These are phyloP conservation scores for Schmidtea mediterranea DNA, from an alignment of 1,140 invertebrate genomes.

Conservation along the genomic window DNA sequence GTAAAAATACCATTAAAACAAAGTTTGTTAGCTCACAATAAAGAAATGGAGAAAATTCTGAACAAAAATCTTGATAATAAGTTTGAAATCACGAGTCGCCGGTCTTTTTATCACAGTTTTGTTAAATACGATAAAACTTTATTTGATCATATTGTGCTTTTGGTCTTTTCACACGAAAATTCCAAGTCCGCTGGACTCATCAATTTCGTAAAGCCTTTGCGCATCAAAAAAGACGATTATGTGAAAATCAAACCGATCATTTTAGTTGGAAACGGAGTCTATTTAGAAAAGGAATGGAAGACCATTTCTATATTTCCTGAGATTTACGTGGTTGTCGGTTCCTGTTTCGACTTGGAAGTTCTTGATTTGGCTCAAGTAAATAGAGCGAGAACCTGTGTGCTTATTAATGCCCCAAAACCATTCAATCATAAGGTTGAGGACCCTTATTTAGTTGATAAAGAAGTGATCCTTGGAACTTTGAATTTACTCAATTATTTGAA, in stretches of 20 bases:
- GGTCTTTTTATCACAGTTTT: no score
- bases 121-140: no score
- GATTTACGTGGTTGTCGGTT: slow-evolving; percentile 70
- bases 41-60: no score
- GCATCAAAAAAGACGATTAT: slow-evolving; percentile 85
- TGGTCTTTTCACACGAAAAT: slow-evolving; percentile 80
- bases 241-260: slow-evolving; percentile 94
- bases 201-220: slow-evolving; percentile 14
- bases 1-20: no score
- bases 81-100: no score
- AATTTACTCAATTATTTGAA: no score
- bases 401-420: slow-evolving; percentile 74
- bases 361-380: slow-evolving; percentile 87
- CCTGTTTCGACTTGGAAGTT: slow-evolving; percentile 78
- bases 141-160: slow-evolving; percentile 71
- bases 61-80: no score
- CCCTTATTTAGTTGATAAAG: slow-evolving; percentile 58
- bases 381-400: slow-evolving; percentile 85
- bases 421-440: slow-evolving; percentile 8
- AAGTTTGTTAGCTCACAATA: no score
- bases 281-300: slow-evolving; percentile 79
- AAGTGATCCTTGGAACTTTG: no score
- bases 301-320: slow-evolving; percentile 92
- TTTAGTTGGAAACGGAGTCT: slow-evolving; percentile 84
- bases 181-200: slow-evolving; percentile 60